phyloP scores from a whole-genome alignment of 2,888 invertebrate species.

The Flexamia atlantica region DNA sequence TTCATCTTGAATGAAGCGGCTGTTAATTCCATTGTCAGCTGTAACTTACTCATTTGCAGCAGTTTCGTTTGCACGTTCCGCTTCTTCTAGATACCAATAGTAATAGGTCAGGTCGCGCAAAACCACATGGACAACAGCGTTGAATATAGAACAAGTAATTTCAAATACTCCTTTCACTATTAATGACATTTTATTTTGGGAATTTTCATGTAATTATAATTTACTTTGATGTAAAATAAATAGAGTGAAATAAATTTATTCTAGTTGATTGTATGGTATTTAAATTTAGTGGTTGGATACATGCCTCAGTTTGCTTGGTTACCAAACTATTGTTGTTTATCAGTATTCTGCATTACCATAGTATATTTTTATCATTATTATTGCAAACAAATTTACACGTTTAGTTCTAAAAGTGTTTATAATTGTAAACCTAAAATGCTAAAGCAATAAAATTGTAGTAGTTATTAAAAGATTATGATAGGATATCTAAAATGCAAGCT shows the following conservation, averaged over 20 bases:
- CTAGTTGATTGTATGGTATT: neutral
- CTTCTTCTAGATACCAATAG: neutral
- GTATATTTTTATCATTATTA: no score
- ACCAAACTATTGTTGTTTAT: neutral
- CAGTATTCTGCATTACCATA: no score
- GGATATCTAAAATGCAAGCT: no score
- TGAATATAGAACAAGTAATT: neutral
- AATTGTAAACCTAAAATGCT: no score
- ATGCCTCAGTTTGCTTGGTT: neutral
- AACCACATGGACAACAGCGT: slow-evolving; percentile 1
- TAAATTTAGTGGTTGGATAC: neutral
- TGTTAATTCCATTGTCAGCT: no score
- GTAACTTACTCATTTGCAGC: neutral
- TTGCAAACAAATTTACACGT: no score
- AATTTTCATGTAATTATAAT: slow-evolving; percentile 12
- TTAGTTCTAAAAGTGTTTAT: no score
- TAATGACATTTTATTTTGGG: neutral
- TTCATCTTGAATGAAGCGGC: no score
- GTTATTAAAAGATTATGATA: no score
- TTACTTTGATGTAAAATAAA: neutral
- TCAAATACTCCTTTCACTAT: slow-evolving; percentile 5
- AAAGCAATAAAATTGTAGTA: no score
- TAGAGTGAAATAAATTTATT: neutral
- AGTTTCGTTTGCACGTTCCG: neutral
- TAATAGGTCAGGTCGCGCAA: slow-evolving; percentile 16